phyloP scores from a whole-genome alignment of 2,888 invertebrate genomes.

The Mythimna ferrago region DNA sequence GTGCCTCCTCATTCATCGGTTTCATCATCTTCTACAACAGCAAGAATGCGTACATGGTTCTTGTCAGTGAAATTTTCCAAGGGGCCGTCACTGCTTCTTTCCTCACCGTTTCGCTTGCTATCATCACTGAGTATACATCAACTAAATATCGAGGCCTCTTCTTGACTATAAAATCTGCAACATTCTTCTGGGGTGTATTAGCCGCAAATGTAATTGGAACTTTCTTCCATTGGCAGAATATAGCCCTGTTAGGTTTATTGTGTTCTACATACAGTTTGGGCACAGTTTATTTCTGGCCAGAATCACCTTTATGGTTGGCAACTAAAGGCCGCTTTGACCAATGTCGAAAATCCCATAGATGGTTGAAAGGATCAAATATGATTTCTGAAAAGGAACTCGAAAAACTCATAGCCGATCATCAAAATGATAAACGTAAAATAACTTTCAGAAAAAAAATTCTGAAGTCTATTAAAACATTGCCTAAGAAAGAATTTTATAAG shows the following conservation, averaged over 20 bases:
- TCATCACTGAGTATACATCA: constrained; percentile 50
- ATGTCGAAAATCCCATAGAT: constrained; percentile 56
- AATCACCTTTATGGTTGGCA: constrained; percentile 69
- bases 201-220: constrained; percentile 68
- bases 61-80: constrained; percentile 62
- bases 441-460: constrained; percentile 4
- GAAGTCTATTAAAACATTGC: neutral
- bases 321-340: constrained; percentile 37
- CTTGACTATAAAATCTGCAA: constrained; percentile 63
- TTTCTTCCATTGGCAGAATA: constrained; percentile 68
- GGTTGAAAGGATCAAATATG: constrained; percentile 59
- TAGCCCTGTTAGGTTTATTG: constrained; percentile 58
- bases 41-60: constrained; percentile 51
- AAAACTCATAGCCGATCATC: constrained; percentile 31
- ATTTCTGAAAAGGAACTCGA: constrained; percentile 53
- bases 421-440: constrained; percentile 11
- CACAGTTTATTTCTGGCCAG: constrained; percentile 64
- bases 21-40: constrained; percentile 57
- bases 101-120: constrained; percentile 33
- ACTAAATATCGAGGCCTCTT: constrained; percentile 61
- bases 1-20: constrained; percentile 31
- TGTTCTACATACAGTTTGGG: constrained; percentile 52
- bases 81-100: constrained; percentile 48
- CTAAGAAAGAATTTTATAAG: constrained; percentile 42
- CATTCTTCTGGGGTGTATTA: constrained; percentile 53